Base-by-base conservation (phyloP, 1,140 invertebrate species). In the Drosophila lacertosa region DNA sequence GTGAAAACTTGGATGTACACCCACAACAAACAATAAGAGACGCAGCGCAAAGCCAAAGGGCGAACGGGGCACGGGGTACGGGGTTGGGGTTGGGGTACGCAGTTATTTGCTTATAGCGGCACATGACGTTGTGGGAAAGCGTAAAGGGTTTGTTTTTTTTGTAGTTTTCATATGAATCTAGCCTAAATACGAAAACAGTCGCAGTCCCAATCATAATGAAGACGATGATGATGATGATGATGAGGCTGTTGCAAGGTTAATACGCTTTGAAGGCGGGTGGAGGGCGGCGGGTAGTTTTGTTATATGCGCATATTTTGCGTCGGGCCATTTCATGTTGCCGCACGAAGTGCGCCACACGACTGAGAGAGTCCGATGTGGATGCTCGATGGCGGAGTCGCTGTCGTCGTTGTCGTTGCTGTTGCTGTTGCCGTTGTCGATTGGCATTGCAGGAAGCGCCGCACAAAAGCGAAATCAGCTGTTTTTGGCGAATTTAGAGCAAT, bases 401-500 rank as follows among this genome's bases (percentile, higher is more conserved):
- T 57, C 48, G 47, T 10, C 33, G 44, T 45, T 18, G 35, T 15
- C 24, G 50, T 45, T 24, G 62, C 1, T 24, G 42, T 24, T 39
- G 53, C 4, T 37, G 66, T 39, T 40, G 76, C 44, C 50, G 51
- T 33, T 66, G 77, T 82, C 78, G 79, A 83, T 83, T 82, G 81
- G 57, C 42, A 50, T 63, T 58, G 66, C 77, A 82, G 79, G 78
- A 82, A 82, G 73, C 73, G 55, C 35, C 48, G 66, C 44, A 72
- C 76, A 79, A 58, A 50, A 50, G 50, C 50, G 37, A 84, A 84
- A 84, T 84, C 81, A 84, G 81, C 81, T 84, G 81, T 84, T 84
- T 84, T 84, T 86, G 81, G 77, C 81, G 82, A 84, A 84, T 84
- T 70, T 84, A 84, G 81, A 84, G 81, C 81, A 84, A 81, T 84